phyloP scores from a whole-genome alignment of 2,113 vertebrate genomes.

The Xenopus laevis region DNA sequence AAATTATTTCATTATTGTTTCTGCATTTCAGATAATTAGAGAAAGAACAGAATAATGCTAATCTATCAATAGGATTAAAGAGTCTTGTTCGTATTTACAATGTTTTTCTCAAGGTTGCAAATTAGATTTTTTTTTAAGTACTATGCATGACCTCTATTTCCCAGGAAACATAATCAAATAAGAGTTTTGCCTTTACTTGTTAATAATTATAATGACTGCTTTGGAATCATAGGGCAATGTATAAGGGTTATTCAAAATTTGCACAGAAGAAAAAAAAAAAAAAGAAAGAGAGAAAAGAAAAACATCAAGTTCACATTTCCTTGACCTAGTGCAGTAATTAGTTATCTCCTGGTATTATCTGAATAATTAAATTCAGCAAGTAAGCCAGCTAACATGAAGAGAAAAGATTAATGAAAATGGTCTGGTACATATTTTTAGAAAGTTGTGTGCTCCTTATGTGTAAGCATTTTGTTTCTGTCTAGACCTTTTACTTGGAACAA shows the following conservation, averaged over 20 bases:
- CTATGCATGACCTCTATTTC: neutral
- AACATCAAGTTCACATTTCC: neutral
- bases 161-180: slow-evolving; percentile 1
- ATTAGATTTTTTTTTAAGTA: neutral
- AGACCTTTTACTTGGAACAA: too few species aligned
- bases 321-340: slow-evolving; percentile 19
- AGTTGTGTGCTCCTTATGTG: too few species aligned
- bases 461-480: too few species aligned
- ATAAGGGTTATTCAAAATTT: slow-evolving; percentile 27
- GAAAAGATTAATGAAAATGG: too few species aligned
- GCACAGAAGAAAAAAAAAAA: neutral
- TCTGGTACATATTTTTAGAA: too few species aligned
- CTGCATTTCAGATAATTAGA: too few species aligned
- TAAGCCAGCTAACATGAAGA: neutral
- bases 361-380: slow-evolving; percentile 29
- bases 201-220: slow-evolving; percentile 26
- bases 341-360: slow-evolving; percentile 35
- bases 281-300: too few species aligned
- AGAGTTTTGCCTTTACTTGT: slow-evolving; percentile 7
- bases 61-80: neutral
- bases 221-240: slow-evolving; percentile 3
- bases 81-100: neutral
- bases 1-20: too few species aligned
- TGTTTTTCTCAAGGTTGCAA: too few species aligned
- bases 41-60: too few species aligned